Evolutionary conservation across 2,113 vertebrate genomes (phyloP).

Genomic region (Vulpes vulpes): DNA sequence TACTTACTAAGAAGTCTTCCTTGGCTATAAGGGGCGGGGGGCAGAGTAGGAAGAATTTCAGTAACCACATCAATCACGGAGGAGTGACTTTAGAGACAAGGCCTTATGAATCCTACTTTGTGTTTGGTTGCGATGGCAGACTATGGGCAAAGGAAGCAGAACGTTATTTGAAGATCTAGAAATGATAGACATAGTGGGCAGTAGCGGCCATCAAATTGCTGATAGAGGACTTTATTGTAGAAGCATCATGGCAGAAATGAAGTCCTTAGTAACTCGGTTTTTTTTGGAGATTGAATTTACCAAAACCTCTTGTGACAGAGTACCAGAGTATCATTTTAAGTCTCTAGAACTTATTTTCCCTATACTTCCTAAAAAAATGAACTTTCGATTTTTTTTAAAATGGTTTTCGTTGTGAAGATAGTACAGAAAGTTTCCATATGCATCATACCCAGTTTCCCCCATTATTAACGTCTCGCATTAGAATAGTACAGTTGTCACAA

Average conservation of each 20-base stretch:
- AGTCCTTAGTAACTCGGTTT: neutral
- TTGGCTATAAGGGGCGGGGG: neutral
- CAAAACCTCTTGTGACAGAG: constrained; percentile 11
- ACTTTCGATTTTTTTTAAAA: neutral
- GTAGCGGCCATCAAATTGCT: neutral
- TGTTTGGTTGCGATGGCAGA: neutral
- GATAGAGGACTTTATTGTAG: neutral
- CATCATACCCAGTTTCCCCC: rapidly evolving
- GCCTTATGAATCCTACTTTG: neutral
- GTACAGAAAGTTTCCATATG: neutral
- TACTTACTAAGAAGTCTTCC: neutral
- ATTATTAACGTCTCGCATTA: neutral
- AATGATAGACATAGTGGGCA: neutral
- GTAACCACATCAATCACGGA: neutral
- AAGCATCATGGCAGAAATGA: neutral
- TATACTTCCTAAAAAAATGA: neutral
- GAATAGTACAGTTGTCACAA: neutral
- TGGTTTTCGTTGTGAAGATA: neutral
- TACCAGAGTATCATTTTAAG: neutral
- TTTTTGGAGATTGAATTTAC: neutral
- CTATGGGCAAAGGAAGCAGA: neutral
- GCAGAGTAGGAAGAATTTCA: neutral
- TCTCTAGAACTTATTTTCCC: neutral
- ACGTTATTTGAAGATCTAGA: neutral
- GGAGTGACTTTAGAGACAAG: neutral